Evolutionary conservation across 2,797 vertebrate species (phyloP).

Genomic region (Ptychobarbus kaznakovi): DNA sequence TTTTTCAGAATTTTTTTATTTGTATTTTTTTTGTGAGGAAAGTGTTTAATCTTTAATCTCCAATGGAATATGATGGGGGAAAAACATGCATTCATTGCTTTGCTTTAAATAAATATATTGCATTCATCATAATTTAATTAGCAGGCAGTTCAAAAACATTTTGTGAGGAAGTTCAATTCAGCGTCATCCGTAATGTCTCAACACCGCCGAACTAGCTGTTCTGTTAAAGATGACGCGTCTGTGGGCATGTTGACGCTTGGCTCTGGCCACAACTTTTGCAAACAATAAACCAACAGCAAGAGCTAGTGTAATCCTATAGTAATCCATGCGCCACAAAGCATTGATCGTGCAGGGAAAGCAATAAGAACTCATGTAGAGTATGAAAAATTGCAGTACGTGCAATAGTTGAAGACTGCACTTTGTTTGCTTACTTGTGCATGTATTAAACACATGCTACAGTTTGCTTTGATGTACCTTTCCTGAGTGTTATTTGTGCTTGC

Average conservation of each 20-base stretch:
- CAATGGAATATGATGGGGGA: neutral
- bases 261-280: slow-evolving; percentile 44
- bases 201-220: slow-evolving; percentile 3
- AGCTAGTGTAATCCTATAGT: slow-evolving; percentile 11
- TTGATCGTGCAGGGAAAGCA: slow-evolving; percentile 2
- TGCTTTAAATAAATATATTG: neutral
- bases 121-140: neutral
- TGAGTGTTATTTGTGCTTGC: neutral
- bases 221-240: slow-evolving; percentile 35
- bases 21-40: neutral
- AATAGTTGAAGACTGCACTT: neutral
- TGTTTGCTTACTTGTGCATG: neutral
- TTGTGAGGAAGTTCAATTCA: neutral
- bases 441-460: slow-evolving; percentile 3
- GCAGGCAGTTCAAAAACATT: neutral
- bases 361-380: neutral
- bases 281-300: slow-evolving; percentile 26
- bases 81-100: neutral
- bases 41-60: neutral
- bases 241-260: slow-evolving; percentile 48
- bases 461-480: neutral
- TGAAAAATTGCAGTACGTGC: neutral
- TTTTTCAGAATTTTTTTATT: neutral
- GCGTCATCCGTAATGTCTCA: neutral
- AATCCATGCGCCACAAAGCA: slow-evolving; percentile 10